Evolutionary conservation across 2,888 invertebrate species (phyloP), one percentile per base, ranked within the genome.

Genomic region (Ormyrus thymus): DNA sequence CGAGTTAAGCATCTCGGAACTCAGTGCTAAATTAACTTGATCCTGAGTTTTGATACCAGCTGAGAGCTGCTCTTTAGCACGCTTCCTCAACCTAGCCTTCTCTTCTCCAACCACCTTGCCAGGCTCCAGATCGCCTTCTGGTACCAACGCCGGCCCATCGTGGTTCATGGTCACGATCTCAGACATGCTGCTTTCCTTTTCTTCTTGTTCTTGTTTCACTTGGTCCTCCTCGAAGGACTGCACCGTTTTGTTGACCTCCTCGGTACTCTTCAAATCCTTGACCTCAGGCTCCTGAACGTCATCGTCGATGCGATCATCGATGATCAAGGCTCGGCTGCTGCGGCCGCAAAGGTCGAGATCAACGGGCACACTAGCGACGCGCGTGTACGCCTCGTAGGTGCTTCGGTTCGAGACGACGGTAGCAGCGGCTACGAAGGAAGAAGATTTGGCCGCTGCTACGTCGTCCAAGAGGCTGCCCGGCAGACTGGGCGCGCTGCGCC

Each of bases 281-380:
- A 51, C 61, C 45, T 69, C 50, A 6, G 43, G 46, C 55, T 62
- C 58, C 48, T 72, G 56, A 53, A 59, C 77, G 77, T 79, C 66
- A 15, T 83, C 74, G 43, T 65, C 80, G 59, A 48, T 29, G 4
- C 29, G 45, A 45, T 9, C 62, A 45, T 71, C 70, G 70, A 15
- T 48, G 58, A 13, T 7, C 58, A 15, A 43, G 7, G 15, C 59
- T 50, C 55, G 59, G 29, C 50, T 50, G 50, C 43, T 56, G 1
- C 76, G 64, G 50, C 91, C 82, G 91, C 92, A 92, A 84, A 94
- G 91, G 91, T 94, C 93, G 81, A 94, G 91, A 86, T 94, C 93
- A 86, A 93, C 93, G 85, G 94, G 94, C 79, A 94, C 92, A 86
- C 93, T 93, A 62, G 92, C 89, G 86, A 89, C 92, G 86, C 89